Evolutionary conservation across 1,140 invertebrate genomes (phyloP).

Genomic region (Drosophila obscura): DNA sequence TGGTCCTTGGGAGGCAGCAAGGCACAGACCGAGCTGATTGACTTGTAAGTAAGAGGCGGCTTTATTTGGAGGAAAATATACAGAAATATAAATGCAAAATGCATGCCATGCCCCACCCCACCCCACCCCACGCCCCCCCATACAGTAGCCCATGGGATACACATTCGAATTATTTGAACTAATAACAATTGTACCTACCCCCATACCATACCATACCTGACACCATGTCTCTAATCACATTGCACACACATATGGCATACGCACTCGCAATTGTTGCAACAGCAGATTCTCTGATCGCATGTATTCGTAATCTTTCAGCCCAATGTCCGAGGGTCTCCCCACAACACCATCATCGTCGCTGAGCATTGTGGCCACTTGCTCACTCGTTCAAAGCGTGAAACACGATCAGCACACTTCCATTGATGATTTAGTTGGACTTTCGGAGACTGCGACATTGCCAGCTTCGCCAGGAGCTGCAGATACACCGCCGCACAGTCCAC

Average conservation of each 20-base stretch:
- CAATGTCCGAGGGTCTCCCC: slow-evolving; percentile 31
- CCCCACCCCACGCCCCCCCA: no score
- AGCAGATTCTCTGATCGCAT: not conserved
- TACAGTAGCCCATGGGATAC: no score
- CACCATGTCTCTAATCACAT: no score
- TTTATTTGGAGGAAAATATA: no score
- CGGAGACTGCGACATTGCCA: slow-evolving; percentile 54
- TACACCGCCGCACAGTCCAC: slow-evolving; percentile 47
- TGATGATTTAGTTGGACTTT: slow-evolving; percentile 38
- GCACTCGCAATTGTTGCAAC: not conserved
- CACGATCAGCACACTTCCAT: slow-evolving; percentile 13
- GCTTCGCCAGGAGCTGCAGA: slow-evolving; percentile 46
- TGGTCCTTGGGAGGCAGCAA: slow-evolving; percentile 79
- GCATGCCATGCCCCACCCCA: no score
- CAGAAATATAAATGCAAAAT: no score
- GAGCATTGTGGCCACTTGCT: slow-evolving; percentile 56
- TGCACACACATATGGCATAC: no score
- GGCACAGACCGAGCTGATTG: slow-evolving; percentile 68
- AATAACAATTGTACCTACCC: no score
- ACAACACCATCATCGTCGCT: slow-evolving; percentile 54
- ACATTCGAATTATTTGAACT: no score
- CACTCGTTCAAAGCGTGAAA: slow-evolving; percentile 42
- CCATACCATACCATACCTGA: no score
- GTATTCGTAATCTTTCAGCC: slow-evolving; percentile 37
- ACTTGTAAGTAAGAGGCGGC: slow-evolving; percentile 67